These are phyloP conservation scores for Synchiropus splendidus DNA, from an alignment of 2,113 vertebrate species.

Conservation along the genomic window DNA sequence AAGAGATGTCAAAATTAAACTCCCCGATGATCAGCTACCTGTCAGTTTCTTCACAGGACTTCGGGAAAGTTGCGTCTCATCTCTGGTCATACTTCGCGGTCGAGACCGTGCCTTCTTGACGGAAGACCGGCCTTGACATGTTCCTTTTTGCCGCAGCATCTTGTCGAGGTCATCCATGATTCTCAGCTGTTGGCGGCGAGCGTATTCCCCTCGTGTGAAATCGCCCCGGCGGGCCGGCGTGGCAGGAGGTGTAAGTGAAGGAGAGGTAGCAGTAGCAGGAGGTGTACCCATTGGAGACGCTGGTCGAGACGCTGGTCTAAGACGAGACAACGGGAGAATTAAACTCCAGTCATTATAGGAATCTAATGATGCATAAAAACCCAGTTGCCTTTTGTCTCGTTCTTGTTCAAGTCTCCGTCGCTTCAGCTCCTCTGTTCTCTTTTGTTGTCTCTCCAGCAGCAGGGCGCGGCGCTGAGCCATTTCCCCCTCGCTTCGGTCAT, in stretches of 20 bases:
- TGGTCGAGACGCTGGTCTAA: constrained; percentile 4
- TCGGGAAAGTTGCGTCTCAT: constrained; percentile 68
- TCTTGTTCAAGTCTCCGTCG: constrained; percentile 72
- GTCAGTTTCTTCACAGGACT: constrained; percentile 69
- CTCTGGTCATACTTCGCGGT: constrained; percentile 75
- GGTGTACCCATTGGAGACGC: constrained; percentile 48
- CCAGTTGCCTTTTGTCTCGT: constrained; percentile 65
- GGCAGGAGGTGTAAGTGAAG: constrained; percentile 57
- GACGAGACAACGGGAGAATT: background rate
- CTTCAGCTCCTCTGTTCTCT: constrained; percentile 71
- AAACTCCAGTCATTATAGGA: background rate
- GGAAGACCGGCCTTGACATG: constrained; percentile 28
- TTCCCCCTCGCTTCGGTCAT: constrained; percentile 68
- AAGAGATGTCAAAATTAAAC: too few relatives aligned
- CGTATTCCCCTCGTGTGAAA: constrained; percentile 75
- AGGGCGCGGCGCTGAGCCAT: constrained; percentile 74
- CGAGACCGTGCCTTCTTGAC: constrained; percentile 48
- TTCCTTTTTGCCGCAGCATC: constrained; percentile 32
- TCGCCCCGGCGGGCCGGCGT: constrained; percentile 66
- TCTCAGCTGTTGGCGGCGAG: constrained; percentile 73
- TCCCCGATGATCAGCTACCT: too few relatives aligned
- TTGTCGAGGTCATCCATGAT: constrained; percentile 51
- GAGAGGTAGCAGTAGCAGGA: constrained; percentile 35
- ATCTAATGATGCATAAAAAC: background rate
- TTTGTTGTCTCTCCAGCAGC: constrained; percentile 78